phyloP scores from a whole-genome alignment of 2,797 vertebrate genomes.

The Anniella stebbinsi region DNA sequence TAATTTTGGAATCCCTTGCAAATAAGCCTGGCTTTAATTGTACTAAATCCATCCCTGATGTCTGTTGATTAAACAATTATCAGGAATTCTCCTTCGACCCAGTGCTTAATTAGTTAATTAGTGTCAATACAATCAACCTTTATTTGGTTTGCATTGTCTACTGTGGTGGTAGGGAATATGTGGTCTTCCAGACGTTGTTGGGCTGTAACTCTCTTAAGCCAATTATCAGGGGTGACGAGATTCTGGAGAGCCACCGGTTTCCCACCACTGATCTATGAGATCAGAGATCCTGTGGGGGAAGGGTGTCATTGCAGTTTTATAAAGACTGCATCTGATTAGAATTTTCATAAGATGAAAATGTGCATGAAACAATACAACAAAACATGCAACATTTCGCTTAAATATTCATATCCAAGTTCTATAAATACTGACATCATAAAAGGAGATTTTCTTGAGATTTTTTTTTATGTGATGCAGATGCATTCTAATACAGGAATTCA shows the following conservation, averaged over 20 bases:
- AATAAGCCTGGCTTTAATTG: neutral
- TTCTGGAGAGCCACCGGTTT: too few species aligned
- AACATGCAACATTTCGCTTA: neutral
- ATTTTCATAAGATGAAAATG: neutral
- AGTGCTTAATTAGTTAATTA: neutral
- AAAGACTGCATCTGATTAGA: neutral
- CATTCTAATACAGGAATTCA: neutral
- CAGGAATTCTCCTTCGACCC: neutral
- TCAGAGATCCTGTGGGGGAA: neutral
- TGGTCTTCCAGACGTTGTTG: neutral
- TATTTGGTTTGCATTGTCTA: neutral
- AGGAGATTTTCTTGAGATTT: neutral
- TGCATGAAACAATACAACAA: neutral
- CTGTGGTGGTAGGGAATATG: neutral
- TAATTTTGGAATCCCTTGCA: neutral
- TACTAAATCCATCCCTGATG: neutral
- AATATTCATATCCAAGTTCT: neutral
- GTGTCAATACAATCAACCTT: neutral
- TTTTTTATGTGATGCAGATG: constrained; percentile 26
- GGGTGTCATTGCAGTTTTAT: neutral
- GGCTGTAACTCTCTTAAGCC: too few species aligned
- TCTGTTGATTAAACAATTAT: neutral
- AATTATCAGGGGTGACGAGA: too few species aligned
- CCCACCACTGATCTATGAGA: too few species aligned
- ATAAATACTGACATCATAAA: neutral